Evolutionary conservation across 2,113 vertebrate species (phyloP), one percentile per base, ranked within the genome.

Genomic region (Nettapus auritus): DNA sequence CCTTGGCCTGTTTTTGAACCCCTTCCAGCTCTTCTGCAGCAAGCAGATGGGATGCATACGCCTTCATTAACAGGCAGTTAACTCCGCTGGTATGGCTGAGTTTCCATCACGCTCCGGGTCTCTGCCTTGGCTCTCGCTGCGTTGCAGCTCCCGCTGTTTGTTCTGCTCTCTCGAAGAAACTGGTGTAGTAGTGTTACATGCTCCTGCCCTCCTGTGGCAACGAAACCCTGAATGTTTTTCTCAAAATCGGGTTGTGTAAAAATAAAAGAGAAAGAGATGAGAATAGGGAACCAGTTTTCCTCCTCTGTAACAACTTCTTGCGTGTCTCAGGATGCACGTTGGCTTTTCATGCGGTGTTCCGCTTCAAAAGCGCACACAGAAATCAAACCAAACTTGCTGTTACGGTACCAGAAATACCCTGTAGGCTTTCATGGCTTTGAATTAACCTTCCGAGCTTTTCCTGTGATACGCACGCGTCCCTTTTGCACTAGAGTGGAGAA

Each of bases 51-150:
- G 94, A 93, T 88, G 92, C 93, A 95, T 67, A 86, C 91, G 90
- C 94, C 96, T 96, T 96, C 86, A 78, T 96, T 96, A 96, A 67
- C 86, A 86, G 68, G 94, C 90, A 91, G 88, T 97, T 97, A 93
- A 86, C 95, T 95, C 90, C 0, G 4, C 82, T 95, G 93, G 29
- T 95, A 75, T 3, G 68, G 21, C 80, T 77, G 86, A 88, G 74
- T 95, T 91, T 95, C 46, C 88, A 86, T 96, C 85, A 81, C 10
- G 64, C 85, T 80, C 79, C 0, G 5, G 90, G 82, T 95, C 94
- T 88, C 85, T 89, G 94, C 75, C 93, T 96, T 92, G 90, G 90
- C 94, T 93, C 76, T 96, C 81, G 71, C 80, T 94, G 74, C 2
- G 0, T 95, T 94, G 80, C 79, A 67, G 88, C 88, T 96, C 94